Conservation (phyloP, 2,888 invertebrate species). For the Ophion slaviceki region DNA sequence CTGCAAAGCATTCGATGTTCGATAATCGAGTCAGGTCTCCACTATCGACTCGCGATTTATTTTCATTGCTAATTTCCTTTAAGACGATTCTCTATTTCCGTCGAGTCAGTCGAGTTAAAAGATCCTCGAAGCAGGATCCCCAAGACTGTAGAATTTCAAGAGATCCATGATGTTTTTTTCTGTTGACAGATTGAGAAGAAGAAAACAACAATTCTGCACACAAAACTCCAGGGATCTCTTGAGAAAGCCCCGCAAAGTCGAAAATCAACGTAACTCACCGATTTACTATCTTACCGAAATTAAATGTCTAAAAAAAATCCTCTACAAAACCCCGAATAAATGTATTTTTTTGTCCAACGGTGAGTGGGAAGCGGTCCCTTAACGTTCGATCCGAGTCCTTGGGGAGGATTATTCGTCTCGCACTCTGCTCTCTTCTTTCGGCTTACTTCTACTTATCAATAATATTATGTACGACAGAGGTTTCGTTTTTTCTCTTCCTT, state of each 20-base stretch:
- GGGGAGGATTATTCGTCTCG: constrained; percentile 65
- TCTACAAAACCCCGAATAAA: constrained; percentile 10
- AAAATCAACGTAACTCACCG: constrained; percentile 81
- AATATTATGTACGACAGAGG: constrained; percentile 13
- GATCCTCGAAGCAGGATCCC: constrained; percentile 27
- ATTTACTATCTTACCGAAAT: constrained; percentile 13
- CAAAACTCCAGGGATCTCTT: constrained; percentile 75
- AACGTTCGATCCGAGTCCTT: constrained; percentile 83
- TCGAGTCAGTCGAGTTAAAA: constrained; percentile 47
- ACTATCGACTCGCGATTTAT: constrained; percentile 38
- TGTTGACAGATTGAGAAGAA: not conserved
- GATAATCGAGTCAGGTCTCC: constrained; percentile 68
- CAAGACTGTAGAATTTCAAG: constrained; percentile 52
- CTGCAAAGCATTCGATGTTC: constrained; percentile 61
- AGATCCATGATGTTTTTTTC: constrained; percentile 65
- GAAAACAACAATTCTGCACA: constrained; percentile 23
- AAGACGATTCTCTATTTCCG: constrained; percentile 37
- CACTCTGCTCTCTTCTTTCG: constrained; percentile 7
- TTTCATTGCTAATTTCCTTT: constrained; percentile 19
- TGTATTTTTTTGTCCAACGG: constrained; percentile 25
- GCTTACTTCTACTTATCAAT: constrained; percentile 41
- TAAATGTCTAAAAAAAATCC: constrained; percentile 29
- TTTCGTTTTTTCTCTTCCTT: not conserved
- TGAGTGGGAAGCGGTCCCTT: constrained; percentile 66
- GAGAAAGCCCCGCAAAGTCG: constrained; percentile 77